Base-by-base conservation (phyloP, 2,888 invertebrate species). In the Asteroscopus sphinx region DNA sequence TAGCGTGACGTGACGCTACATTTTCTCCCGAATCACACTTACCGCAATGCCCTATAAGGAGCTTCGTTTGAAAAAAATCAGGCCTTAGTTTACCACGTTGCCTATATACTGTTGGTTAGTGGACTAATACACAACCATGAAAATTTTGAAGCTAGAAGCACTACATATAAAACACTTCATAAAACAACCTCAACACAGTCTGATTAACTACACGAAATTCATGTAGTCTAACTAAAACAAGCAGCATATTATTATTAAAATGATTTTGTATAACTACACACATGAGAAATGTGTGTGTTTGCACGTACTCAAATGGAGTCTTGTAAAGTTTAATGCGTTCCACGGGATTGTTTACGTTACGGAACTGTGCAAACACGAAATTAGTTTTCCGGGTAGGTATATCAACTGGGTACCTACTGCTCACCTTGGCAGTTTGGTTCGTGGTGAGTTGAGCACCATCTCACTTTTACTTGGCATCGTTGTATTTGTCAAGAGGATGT, bases 341-440 rank as follows among this genome's bases (percentile, higher is more conserved):
- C 59, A 65, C 47, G 62, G 73, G 63, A 76, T 73, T 76, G 73
- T 76, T 76, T 68, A 68, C 60, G 59, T 62, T 65, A 40, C 30
- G 48, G 61, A 60, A 58, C 68, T 67, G 57, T 57, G 61, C 65
- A 65, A 60, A 75, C 69, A 66, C 36, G 53, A 72, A 76, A 72
- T 73, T 69, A 71, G 76, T 76, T 76, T 76, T 75, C 69, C 52
- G 44, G 35, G 39, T 60, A 53, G 35, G 39, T 60, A 53, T 60
- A 60, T 48, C 53, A 52, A 61, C 52, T 46, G 45, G 30, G 52
- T 56, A 48, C n/a, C n/a, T n/a, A n/a, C 33, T 57, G 71, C 80
- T 83, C 70, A 91, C 92, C 79, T 87, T 90, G 80, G 95, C 96
- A 80, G 96, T 21, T 1, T 21, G 21, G 21, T 21, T 21, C 21